Evolutionary conservation across 2,797 vertebrate genomes (phyloP).

Genomic region (Scolopax bukidnonensis): DNA sequence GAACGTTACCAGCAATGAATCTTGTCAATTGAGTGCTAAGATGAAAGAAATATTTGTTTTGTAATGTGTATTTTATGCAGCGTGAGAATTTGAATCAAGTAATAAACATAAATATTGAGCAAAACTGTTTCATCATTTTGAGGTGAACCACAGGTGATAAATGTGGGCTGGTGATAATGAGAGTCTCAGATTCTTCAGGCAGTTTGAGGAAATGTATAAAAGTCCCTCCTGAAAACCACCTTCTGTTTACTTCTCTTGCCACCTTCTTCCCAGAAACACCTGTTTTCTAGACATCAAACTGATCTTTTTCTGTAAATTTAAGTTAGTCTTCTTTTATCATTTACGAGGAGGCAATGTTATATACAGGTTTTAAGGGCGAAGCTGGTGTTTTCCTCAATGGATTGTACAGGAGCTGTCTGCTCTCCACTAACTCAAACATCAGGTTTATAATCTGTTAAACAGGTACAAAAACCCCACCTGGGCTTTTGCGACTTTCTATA

Average conservation of each 20-base stretch:
- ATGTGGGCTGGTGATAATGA: background rate
- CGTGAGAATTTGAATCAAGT: background rate
- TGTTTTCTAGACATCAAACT: background rate
- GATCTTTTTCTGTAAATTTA: background rate
- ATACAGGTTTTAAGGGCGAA: background rate
- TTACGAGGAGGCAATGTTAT: background rate
- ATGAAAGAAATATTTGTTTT: constrained; percentile 42
- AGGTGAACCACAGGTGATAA: background rate
- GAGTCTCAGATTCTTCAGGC: background rate
- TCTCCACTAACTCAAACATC: background rate
- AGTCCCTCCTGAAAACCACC: background rate
- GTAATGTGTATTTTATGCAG: background rate
- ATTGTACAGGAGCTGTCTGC: background rate
- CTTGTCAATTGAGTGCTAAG: background rate
- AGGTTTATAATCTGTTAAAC: background rate
- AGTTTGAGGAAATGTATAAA: background rate
- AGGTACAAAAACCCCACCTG: background rate
- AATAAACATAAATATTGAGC: constrained; percentile 8
- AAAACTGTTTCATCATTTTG: background rate
- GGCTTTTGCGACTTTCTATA: background rate
- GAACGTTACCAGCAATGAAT: background rate
- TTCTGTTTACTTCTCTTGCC: background rate
- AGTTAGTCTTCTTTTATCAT: background rate
- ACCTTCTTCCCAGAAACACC: background rate
- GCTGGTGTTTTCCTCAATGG: background rate